These are phyloP conservation scores for Melipona beecheii DNA, from an alignment of 2,888 invertebrate species.

Conservation along the genomic window DNA sequence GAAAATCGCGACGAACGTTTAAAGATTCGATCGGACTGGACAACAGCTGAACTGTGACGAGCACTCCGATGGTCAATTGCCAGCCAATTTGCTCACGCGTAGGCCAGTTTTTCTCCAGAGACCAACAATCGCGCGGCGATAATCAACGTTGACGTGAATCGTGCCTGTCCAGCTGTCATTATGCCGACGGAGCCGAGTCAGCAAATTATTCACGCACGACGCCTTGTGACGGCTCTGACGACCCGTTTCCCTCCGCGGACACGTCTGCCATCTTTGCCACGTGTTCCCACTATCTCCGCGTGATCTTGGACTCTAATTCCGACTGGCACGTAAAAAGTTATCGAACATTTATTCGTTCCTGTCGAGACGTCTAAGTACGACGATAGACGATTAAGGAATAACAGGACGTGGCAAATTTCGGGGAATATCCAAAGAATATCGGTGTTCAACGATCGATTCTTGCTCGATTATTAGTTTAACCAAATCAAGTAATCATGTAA, in stretches of 20 bases:
- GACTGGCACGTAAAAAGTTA: neutral
- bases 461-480: neutral
- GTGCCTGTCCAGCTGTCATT: constrained; percentile 60
- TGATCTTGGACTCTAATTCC: constrained; percentile 53
- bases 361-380: neutral
- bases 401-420: neutral
- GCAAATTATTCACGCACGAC: constrained; percentile 66
- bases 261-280: constrained; percentile 39
- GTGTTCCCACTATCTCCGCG: constrained; percentile 33
- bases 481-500: too few relatives aligned
- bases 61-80: neutral
- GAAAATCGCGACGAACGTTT: neutral
- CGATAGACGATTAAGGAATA: neutral
- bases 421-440: neutral
- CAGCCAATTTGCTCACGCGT: neutral
- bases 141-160: constrained; percentile 52
- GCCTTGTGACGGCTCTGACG: constrained; percentile 60
- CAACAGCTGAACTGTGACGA: neutral
- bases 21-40: neutral
- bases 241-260: constrained; percentile 56
- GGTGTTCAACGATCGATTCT: neutral
- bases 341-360: neutral
- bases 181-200: constrained; percentile 57
- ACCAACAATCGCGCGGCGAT: constrained; percentile 28
- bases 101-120: constrained; percentile 45